Evolutionary conservation across 2,113 vertebrate genomes (phyloP), one percentile per base, ranked within the genome.

Genomic region (Bubo scandiacus): DNA sequence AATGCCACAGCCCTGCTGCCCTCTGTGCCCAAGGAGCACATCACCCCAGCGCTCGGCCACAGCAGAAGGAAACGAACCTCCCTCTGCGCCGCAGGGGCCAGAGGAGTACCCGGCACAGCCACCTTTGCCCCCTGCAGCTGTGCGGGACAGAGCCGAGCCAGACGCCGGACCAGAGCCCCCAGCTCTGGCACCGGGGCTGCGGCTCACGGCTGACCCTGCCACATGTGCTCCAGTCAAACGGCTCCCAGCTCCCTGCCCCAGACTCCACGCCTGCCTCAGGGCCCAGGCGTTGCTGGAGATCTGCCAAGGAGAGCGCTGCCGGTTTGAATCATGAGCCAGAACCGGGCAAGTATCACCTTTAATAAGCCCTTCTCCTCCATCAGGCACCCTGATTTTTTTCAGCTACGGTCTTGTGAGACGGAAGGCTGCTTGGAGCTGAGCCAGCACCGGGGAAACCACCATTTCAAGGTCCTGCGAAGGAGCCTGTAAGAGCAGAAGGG

Each of bases 391-490:
- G 83, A 32, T 51, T 93, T 82, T 83, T 81, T 88, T 78, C 90
- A 90, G 82, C 92, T 65, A 29, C 4, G 2, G 77, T 51, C 75
- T 74, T 71, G 66, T 20, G 86, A 81, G 88, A 82, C 34, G 30
- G 77, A 95, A 94, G 78, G 86, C 91, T 81, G 80, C 68, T n/a
- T 94, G 92, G 92, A 90, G 43, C 72, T 8, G 0, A 81, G 92
- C 96, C 95, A 96, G 80, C 68, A 5, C 9, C 0, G 0, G 61
- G 75, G 82, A 94, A 94, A 80, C 49, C 80, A 87, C 83, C 81
- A 92, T 95, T 91, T 94, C 96, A 89, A 95, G 95, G 88, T 89
- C 92, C 95, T 81, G 91, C 30, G 0, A 87, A 95, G 92, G 88
- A 96, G 91, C 58, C 82, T 72, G 83, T 74, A 66, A 42, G 80